phyloP scores from a whole-genome alignment of 2,888 invertebrate genomes.

The Scrobipalpa costella region DNA sequence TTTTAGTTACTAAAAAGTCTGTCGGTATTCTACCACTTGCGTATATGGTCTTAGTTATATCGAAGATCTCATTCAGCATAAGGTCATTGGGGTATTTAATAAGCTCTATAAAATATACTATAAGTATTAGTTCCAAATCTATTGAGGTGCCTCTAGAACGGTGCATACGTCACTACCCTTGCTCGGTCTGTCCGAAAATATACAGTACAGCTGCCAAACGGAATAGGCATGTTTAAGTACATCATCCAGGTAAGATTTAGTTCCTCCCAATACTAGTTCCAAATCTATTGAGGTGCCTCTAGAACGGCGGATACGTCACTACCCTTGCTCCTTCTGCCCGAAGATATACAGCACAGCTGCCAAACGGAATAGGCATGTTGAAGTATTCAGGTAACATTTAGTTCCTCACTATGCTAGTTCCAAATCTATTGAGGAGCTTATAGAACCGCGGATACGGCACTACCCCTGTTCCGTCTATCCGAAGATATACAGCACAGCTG shows the following conservation, averaged over 20 bases:
- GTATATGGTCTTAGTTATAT: too few relatives aligned
- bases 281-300: too few relatives aligned
- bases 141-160: conserved; percentile 87
- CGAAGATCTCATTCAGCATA: too few relatives aligned
- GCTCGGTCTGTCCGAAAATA: conserved; percentile 91
- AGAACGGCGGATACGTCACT: neutral
- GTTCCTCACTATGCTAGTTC: neutral
- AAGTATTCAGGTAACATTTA: conserved; percentile 66
- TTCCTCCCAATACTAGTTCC: neutral
- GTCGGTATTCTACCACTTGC: too few relatives aligned
- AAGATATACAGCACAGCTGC: conserved; percentile 92
- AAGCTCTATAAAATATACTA: too few relatives aligned
- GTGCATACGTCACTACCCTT: conserved; percentile 89
- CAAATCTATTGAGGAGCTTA: too few relatives aligned
- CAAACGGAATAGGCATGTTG: conserved; percentile 90
- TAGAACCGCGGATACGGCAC: neutral
- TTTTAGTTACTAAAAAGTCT: too few relatives aligned
- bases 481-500: conserved; percentile 91
- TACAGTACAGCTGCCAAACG: conserved; percentile 93
- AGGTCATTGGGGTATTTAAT: too few relatives aligned
- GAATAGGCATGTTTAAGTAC: conserved; percentile 89
- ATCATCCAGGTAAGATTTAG: conserved; percentile 85
- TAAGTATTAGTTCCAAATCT: conserved; percentile 70
- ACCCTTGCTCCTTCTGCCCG: conserved; percentile 91
- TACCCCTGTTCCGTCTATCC: conserved; percentile 91